A percentile compares a stretch with the other conserved stretches of the same genome.
Conservation (phyloP, 2,113 vertebrate species). For the Dasyornis broadbenti region DNA sequence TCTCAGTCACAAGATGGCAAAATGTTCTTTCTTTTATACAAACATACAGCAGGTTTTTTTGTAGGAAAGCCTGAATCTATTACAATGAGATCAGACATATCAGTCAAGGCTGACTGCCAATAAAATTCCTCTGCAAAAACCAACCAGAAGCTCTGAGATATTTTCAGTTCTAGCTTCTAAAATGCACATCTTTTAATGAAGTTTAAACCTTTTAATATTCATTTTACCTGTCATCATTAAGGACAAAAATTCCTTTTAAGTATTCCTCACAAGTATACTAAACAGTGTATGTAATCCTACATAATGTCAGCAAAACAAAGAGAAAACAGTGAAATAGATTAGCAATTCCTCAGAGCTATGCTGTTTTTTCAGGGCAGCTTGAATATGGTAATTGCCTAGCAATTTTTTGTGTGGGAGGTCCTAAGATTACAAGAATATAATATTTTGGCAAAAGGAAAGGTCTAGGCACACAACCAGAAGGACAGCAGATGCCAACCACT, state of each 20-base stretch:
- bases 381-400: neutral
- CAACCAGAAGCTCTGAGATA: neutral
- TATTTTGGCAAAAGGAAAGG: neutral
- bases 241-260: neutral
- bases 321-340: neutral
- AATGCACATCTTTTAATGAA: neutral
- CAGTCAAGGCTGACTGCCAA: neutral
- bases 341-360: neutral
- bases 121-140: neutral
- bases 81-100: neutral
- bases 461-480: neutral
- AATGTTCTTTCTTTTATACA: neutral
- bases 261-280: neutral
- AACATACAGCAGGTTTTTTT: neutral
- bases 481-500: neutral
- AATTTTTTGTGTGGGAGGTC: neutral
- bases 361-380: neutral
- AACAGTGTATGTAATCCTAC: neutral
- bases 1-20: neutral
- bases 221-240: neutral
- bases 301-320: neutral
- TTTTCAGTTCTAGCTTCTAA: neutral
- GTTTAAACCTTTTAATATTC: neutral
- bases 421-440: neutral
- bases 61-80: neutral